These are phyloP conservation scores for Globia sparganii DNA, from an alignment of 2,888 invertebrate species.

Conservation along the genomic window DNA sequence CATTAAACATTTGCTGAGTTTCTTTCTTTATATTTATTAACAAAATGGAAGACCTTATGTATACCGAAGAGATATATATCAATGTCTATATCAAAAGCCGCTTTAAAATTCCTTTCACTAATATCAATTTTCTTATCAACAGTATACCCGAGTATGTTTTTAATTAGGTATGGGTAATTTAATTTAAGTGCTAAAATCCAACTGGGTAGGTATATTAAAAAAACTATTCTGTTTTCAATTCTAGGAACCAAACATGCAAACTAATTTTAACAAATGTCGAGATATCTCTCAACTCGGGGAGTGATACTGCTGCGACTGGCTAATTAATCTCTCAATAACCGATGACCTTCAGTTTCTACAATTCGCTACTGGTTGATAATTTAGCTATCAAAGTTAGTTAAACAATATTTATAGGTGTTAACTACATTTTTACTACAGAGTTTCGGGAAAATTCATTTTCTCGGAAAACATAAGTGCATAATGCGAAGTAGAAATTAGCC, in stretches of 20 bases:
- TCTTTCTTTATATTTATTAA: not conserved
- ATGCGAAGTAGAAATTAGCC: conserved; percentile 53
- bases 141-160: not conserved
- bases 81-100: not conserved
- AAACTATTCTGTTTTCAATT: not conserved
- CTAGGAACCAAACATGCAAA: not conserved
- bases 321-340: not conserved
- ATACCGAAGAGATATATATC: not conserved
- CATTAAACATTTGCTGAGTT: not conserved
- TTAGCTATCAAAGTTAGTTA: not conserved
- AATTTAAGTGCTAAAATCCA: not conserved
- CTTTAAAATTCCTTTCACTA: not conserved
- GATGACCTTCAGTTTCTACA: not conserved
- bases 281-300: not conserved
- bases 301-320: not conserved
- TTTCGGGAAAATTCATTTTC: not conserved
- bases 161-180: not conserved
- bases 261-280: not conserved
- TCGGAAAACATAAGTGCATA: conserved; percentile 10
- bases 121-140: not conserved
- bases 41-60: not conserved
- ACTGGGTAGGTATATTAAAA: not conserved
- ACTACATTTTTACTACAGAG: not conserved
- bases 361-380: not conserved
- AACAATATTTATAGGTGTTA: not conserved